Evolutionary conservation across 2,888 invertebrate genomes (phyloP).

Genomic region (Aleiodes alternator): DNA sequence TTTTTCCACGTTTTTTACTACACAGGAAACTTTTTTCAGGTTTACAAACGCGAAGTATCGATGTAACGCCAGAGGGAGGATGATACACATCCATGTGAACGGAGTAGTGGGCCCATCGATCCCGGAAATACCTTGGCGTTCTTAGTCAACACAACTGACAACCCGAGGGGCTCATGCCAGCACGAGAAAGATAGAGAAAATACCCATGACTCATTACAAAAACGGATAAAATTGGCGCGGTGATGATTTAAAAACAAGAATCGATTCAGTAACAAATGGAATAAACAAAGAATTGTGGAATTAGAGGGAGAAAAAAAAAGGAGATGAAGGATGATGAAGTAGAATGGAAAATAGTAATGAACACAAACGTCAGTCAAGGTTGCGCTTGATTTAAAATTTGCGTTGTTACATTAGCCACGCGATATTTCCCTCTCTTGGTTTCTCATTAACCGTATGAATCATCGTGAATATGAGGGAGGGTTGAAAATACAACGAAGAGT

Average conservation of each 20-base stretch:
- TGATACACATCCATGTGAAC: conserved; percentile 35
- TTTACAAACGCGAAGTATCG: conserved; percentile 23
- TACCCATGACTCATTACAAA: conserved; percentile 11
- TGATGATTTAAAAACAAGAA: conserved; percentile 21
- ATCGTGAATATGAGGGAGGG: conserved; percentile 23
- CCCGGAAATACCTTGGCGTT: conserved; percentile 31
- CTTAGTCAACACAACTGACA: conserved; percentile 43
- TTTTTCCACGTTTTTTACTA: not conserved
- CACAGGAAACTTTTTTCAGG: conserved; percentile 18
- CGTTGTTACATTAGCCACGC: conserved; percentile 30
- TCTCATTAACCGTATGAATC: conserved; percentile 48
- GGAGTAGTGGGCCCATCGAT: conserved; percentile 21
- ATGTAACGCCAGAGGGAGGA: conserved; percentile 17
- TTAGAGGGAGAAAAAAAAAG: conserved; percentile 19
- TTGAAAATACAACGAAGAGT: not conserved
- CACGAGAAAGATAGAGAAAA: conserved; percentile 20
- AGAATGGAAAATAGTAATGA: conserved; percentile 14
- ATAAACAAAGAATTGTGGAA: conserved; percentile 32
- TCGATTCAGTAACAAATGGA: conserved; percentile 34
- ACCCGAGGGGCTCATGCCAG: conserved; percentile 33
- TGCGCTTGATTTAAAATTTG: conserved; percentile 38
- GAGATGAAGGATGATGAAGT: conserved; percentile 26
- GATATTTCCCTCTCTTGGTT: conserved; percentile 38
- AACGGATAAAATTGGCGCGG: conserved; percentile 3
- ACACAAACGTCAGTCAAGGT: conserved; percentile 38